These are phyloP conservation scores for Helleia helle DNA, from an alignment of 2,888 invertebrate species.

Conservation along the genomic window DNA sequence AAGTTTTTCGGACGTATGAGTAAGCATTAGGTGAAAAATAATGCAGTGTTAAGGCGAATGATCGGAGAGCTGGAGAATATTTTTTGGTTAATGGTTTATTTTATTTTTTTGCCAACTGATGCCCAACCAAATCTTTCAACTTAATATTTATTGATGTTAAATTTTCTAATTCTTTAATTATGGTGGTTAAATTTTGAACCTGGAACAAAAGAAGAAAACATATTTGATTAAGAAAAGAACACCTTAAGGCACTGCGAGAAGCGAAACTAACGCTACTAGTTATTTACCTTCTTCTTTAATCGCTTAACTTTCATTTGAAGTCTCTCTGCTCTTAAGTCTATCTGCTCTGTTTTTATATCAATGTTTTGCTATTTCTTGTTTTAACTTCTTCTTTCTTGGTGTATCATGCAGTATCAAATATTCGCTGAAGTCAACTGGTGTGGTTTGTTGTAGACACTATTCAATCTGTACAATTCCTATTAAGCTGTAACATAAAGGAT, in stretches of 20 bases:
- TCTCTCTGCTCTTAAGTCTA: constrained; percentile 8
- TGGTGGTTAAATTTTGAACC: neutral
- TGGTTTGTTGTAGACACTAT: neutral
- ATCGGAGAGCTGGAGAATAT: constrained; percentile 1
- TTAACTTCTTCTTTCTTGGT: neutral
- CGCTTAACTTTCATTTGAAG: constrained; percentile 9
- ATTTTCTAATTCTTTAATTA: neutral
- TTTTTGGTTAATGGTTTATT: neutral
- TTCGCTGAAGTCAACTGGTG: constrained; percentile 5
- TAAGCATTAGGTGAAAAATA: constrained; percentile 10
- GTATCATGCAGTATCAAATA: constrained; percentile 6
- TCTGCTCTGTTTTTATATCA: neutral
- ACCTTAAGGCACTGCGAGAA: too few species aligned
- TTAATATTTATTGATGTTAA: neutral
- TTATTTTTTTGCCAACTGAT: neutral
- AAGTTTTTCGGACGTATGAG: constrained; percentile 6
- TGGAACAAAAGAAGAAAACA: neutral
- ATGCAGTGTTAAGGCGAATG: constrained; percentile 6
- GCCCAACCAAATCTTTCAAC: neutral
- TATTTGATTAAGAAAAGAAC: neutral
- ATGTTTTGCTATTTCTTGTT: neutral
- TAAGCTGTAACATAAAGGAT: neutral
- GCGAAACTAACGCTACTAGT: too few species aligned
- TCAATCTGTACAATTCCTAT: too few species aligned
- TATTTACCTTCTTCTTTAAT: constrained; percentile 1